Evolutionary conservation across 2,797 vertebrate species (phyloP).

Genomic region (Paedocypris micromegethes): DNA sequence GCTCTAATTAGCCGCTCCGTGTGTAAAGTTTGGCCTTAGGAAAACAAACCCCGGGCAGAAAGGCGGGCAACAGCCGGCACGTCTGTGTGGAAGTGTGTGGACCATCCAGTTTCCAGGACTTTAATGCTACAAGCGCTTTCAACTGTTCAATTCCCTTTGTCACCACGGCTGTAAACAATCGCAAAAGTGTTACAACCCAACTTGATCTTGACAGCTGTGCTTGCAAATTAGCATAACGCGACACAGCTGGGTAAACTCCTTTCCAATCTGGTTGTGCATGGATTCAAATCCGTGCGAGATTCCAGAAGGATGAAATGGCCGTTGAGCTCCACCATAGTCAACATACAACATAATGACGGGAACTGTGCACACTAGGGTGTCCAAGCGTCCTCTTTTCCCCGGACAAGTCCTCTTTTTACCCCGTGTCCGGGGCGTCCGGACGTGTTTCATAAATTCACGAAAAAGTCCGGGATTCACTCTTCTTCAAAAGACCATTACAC

Average conservation of each 20-base stretch:
- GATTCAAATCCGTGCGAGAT: constrained; percentile 21
- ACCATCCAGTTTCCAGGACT: constrained; percentile 30
- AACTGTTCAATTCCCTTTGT: constrained; percentile 29
- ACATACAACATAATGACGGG: too few relatives aligned
- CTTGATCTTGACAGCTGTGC: constrained; percentile 32
- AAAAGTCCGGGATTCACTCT: too few relatives aligned
- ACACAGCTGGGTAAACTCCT: constrained; percentile 37
- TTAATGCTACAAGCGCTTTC: constrained; percentile 29
- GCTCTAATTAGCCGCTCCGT: constrained; percentile 44
- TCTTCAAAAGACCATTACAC: too few relatives aligned
- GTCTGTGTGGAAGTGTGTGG: constrained; percentile 18
- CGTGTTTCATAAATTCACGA: too few relatives aligned
- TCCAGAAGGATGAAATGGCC: constrained; percentile 6
- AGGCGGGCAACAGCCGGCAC: constrained; percentile 12
- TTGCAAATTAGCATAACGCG: constrained; percentile 43
- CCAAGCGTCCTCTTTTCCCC: too few relatives aligned
- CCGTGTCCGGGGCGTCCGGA: too few relatives aligned
- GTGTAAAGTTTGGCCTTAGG: constrained; percentile 40
- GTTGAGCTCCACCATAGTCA: too few relatives aligned
- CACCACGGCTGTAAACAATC: constrained; percentile 32
- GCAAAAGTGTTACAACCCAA: constrained; percentile 21
- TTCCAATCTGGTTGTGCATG: constrained; percentile 3
- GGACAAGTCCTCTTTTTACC: too few relatives aligned
- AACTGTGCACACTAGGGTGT: too few relatives aligned
- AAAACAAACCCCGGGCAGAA: constrained; percentile 46